Percentiles rank a stretch among this genome's conserved stretches.
Conservation (phyloP, 2,113 vertebrate genomes). For the Pangasianodon gigas region DNA sequence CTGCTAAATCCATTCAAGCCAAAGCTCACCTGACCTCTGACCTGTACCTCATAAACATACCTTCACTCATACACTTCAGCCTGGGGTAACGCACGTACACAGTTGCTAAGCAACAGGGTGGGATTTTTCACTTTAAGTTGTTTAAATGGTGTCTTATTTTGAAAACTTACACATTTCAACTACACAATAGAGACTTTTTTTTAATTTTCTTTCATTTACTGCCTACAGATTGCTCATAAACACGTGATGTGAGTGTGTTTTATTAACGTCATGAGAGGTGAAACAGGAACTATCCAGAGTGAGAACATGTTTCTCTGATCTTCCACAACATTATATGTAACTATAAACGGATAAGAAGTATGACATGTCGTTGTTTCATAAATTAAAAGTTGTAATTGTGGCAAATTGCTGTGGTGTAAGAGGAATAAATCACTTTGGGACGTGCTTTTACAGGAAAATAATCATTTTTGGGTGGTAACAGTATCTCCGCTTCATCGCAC, state of each 20-base stretch:
- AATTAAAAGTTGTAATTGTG: not conserved
- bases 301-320: not conserved
- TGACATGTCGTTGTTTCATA: not conserved
- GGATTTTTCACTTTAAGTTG: not conserved
- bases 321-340: not conserved
- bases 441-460: not conserved
- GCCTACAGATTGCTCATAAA: not conserved
- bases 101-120: constrained; percentile 40
- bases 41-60: constrained; percentile 27
- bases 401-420: not conserved
- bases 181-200: not conserved
- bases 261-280: not conserved
- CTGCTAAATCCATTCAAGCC: not conserved
- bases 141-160: not conserved
- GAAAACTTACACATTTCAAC: not conserved
- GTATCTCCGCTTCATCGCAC: no score
- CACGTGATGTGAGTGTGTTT: not conserved
- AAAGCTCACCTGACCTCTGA: not conserved
- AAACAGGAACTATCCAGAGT: not conserved
- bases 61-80: not conserved
- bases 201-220: not conserved
- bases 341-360: not conserved
- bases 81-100: not conserved
- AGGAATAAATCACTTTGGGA: not conserved
- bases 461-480: not conserved